Base-by-base conservation (phyloP, 2,797 vertebrate genomes). In the Malurus leucopterus region DNA sequence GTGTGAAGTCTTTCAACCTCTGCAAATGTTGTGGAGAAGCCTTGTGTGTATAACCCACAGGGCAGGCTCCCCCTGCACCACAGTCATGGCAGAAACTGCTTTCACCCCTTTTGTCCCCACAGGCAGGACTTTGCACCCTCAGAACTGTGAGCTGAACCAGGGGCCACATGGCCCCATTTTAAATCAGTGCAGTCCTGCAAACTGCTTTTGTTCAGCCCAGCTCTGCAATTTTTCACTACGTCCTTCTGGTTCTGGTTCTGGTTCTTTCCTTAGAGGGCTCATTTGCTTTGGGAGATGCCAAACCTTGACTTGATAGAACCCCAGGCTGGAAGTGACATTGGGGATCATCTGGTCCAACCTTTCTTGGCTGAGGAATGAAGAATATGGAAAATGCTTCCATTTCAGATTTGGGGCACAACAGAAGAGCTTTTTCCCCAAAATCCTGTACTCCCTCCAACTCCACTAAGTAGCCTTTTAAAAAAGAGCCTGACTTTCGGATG, bases 271-370 rank as follows among this genome's bases (percentile, higher is more conserved):
- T 29, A 3, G 20, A 58, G 50, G 41, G 34, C 16, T 89, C 30
- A 61, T 86, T 83, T 77, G 7, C 65, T 77, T 44, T 77, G 59
- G 40, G 64, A 65, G 57, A 71, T 90, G 77, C 46, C 43, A 38
- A 78, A 70, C 41, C 15, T 7, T 50, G 13, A 49, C 44, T 47
- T 47, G 0, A 0, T 14, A 34, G 71, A 54, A 22, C 8, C 8
- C 8, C 26, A 41, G 26, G 41, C 2, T 69, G 34, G 63, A 47
- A 69, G 34, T 24, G 26, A 41, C 71, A 13, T 69, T 34, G 30
- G 26, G 21, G 47, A 40, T 61, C 24, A 22, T 22, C 55, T 76
- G 49, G 12, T 62, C 49, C 26, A 47, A 19, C 26, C 49, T 69
- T 41, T 54, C 63, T 16, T 41, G 55, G 49, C 49, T 34, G 13